Conservation (phyloP, 2,888 invertebrate genomes). For the Entomobrya proxima region DNA sequence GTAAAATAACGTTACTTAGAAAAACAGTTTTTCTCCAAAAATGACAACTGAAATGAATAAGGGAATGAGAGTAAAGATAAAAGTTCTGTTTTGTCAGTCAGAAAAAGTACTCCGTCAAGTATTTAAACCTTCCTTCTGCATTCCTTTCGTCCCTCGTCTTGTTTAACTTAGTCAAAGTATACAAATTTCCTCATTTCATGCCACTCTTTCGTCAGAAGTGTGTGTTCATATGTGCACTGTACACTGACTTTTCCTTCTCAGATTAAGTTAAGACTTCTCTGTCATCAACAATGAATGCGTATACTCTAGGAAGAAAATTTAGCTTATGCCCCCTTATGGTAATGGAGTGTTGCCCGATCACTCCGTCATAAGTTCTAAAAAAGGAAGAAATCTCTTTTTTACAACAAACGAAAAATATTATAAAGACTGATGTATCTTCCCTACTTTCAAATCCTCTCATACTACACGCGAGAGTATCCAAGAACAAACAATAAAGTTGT, state of each 20-base stretch:
- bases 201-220: no score
- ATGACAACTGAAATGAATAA: neutral
- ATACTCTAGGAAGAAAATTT: constrained; percentile 13
- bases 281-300: constrained; percentile 41
- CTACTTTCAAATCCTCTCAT: neutral
- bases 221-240: no score
- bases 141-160: constrained; percentile 1
- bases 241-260: neutral
- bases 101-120: neutral
- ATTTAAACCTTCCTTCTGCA: constrained; percentile 2
- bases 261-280: constrained; percentile 18
- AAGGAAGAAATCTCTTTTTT: constrained; percentile 49
- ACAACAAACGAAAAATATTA: neutral
- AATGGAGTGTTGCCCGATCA: constrained; percentile 46
- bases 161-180: no score
- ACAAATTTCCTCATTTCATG: no score
- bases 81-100: neutral
- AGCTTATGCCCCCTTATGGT: constrained; percentile 59
- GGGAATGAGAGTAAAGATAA: neutral
- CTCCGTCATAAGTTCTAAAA: constrained; percentile 55
- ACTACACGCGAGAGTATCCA: neutral
- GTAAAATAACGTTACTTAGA: neutral
- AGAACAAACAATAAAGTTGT: neutral
- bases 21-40: neutral
- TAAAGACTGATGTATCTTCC: neutral